Evolutionary conservation across 2,797 vertebrate genomes (phyloP).

Genomic region (Platalea minor): DNA sequence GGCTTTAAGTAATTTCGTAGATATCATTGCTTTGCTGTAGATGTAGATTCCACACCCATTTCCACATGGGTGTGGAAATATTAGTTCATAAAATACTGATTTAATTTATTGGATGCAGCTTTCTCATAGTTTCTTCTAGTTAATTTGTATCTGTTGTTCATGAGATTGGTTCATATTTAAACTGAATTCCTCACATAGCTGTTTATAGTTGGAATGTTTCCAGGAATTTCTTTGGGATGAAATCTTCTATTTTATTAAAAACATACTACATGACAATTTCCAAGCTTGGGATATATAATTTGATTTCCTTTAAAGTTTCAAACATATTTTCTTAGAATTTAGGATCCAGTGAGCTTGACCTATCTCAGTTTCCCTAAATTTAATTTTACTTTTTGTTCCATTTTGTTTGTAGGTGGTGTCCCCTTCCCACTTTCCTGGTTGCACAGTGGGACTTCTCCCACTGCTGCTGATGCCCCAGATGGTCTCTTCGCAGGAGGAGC

Average conservation of each 20-base stretch:
- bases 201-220: neutral
- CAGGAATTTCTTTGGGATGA: neutral
- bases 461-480: slow-evolving; percentile 51
- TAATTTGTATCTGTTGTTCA: neutral
- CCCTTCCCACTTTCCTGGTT: slow-evolving; percentile 18
- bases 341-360: neutral
- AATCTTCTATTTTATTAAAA: neutral
- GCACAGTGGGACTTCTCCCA: slow-evolving; percentile 60
- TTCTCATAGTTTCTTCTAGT: neutral
- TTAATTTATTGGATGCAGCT: neutral
- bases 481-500: slow-evolving; percentile 45
- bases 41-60: neutral
- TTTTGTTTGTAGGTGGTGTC: slow-evolving; percentile 61
- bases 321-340: neutral
- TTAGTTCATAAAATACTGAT: neutral
- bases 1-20: neutral
- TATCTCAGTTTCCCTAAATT: neutral
- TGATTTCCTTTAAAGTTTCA: neutral
- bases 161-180: neutral
- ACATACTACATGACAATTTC: neutral
- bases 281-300: neutral
- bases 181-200: neutral
- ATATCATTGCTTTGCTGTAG: neutral
- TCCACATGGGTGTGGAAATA: neutral
- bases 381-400: slow-evolving; percentile 24